These are phyloP conservation scores for Amiota mariae DNA, from an alignment of 2,888 invertebrate genomes.

Conservation along the genomic window DNA sequence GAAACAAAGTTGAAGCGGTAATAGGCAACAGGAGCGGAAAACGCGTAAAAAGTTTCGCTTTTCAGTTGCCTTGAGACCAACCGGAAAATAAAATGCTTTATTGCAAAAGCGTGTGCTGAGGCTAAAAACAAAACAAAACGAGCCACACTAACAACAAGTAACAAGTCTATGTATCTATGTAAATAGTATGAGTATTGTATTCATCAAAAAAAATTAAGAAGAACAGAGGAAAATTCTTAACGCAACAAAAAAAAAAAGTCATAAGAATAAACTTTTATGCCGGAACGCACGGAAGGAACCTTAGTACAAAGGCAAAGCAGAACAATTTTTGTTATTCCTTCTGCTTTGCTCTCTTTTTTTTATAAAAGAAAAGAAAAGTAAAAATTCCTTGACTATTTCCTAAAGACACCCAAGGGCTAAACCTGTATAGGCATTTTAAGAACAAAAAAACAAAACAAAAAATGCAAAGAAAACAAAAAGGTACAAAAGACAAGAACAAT, in stretches of 20 bases:
- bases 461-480: background rate
- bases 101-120: slow-evolving; percentile 41
- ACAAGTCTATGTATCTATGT: background rate
- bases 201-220: background rate
- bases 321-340: background rate
- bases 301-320: slow-evolving; percentile 10
- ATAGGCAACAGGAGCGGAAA: slow-evolving; percentile 13
- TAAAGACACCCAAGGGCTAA: slow-evolving; percentile 11
- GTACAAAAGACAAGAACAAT: background rate
- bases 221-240: background rate
- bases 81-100: slow-evolving; percentile 38
- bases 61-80: slow-evolving; percentile 28
- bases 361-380: slow-evolving; percentile 13
- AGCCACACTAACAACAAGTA: background rate
- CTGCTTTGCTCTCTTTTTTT: no score
- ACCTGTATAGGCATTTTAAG: background rate
- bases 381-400: slow-evolving; percentile 23
- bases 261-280: slow-evolving; percentile 11
- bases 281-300: slow-evolving; percentile 3
- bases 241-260: background rate
- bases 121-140: background rate
- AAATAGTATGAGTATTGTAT: background rate
- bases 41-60: slow-evolving; percentile 28
- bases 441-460: background rate
- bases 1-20: no score